Evolutionary conservation across 2,888 invertebrate genomes (phyloP), one percentile per base, ranked within the genome.

Genomic region (Oligia strigilis): DNA sequence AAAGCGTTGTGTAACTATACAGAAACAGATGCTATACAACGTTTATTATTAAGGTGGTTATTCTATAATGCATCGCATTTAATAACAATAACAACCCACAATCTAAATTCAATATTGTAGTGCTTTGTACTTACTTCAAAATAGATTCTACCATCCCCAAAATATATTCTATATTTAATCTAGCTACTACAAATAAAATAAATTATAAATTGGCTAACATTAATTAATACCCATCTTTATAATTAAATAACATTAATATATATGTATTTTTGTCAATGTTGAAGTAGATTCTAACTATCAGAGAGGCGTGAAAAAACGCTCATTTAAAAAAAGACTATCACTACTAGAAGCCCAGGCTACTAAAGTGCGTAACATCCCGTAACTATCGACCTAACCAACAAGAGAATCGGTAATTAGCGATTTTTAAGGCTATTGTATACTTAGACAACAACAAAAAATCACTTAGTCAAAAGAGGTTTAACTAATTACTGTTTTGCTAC

Each of bases 141-240:
- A 76, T 83, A 74, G 79, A 58, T 65, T 64, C 69, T 49, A 84
- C 85, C 72, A 64, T 84, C 67, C 87, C 87, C 85, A 87, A 80
- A 80, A 77, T 84, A 87, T 74, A 74, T 72, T 73, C 8, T 60
- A 40, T 62, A 64, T 43, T 75, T 43, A 62, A 52, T 55, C 17
- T 60, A 73, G 14, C 14, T 78, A 86, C 29, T 75, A 78, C 17
- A 73, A 72, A 77, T 73, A 62, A 82, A 76, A 78, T 83, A 86
- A 86, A 75, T 77, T 77, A 80, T 74, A 72, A 78, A 80, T 84
- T 81, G 62, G 14, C 73, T 84, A 75, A 65, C 55, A 52, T 70
- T 80, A 72, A 58, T 69, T 71, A 87, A 86, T 87, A 86, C 75
- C 79, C 78, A 87, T 87, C 17, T 58, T 69, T 84, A 85, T 60